Percentiles rank a stretch among this genome's conserved stretches.
phyloP scores from a whole-genome alignment of 2,888 invertebrate genomes.

The Hydriomena furcata region DNA sequence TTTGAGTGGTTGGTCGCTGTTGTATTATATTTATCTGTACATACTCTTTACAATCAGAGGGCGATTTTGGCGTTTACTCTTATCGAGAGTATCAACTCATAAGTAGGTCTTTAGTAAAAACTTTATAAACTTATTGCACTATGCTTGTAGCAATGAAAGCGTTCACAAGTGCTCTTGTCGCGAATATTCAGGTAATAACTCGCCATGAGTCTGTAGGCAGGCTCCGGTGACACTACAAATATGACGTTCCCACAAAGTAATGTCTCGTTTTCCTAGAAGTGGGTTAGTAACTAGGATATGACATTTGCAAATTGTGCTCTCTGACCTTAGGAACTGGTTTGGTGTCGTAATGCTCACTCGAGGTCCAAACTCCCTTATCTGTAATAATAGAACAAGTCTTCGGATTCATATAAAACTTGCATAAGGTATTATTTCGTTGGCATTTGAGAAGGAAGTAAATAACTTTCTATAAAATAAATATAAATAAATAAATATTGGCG shows the following conservation, averaged over 20 bases:
- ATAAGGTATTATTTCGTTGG: too few species aligned
- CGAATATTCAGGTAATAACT: too few species aligned
- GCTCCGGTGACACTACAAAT: constrained; percentile 25
- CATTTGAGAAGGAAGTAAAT: too few species aligned
- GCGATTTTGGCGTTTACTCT: not conserved
- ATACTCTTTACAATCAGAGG: not conserved
- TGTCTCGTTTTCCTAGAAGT: constrained; percentile 32
- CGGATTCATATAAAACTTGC: too few species aligned
- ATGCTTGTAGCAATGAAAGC: not conserved
- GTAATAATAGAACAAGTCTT: constrained; percentile 1
- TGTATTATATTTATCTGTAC: not conserved
- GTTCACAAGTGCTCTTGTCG: not conserved
- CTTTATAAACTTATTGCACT: not conserved
- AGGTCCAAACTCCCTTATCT: constrained; percentile 13
- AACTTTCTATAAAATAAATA: too few species aligned
- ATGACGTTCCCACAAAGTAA: constrained; percentile 30
- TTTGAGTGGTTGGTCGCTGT: too few species aligned
- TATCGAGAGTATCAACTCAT: constrained; percentile 5
- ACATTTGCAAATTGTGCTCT: constrained; percentile 29
- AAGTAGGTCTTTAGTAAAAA: not conserved
- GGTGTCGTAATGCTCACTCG: constrained; percentile 19
- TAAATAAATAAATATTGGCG: too few species aligned
- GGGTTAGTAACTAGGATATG: constrained; percentile 28
- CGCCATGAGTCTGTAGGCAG: not conserved
- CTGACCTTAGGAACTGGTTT: constrained; percentile 25